These are phyloP conservation scores for Marcusenius ussheri DNA, from an alignment of 2,113 vertebrate genomes.

Conservation along the genomic window DNA sequence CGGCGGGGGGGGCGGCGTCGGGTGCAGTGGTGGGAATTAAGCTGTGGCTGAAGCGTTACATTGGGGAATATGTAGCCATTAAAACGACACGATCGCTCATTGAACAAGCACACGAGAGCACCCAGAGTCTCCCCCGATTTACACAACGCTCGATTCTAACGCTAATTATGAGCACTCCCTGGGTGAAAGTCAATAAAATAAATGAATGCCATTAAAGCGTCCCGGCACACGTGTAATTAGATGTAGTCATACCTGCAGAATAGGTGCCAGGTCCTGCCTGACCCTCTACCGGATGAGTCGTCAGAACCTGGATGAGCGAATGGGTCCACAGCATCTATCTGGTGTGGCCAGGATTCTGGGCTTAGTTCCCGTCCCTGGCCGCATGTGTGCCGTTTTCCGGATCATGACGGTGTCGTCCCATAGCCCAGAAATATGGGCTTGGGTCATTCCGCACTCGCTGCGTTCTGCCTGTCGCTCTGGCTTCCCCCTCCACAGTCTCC, in stretches of 20 bases:
- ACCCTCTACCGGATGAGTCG: background rate
- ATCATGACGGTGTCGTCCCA: background rate
- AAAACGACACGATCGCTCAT: background rate
- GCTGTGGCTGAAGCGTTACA: background rate
- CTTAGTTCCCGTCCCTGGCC: background rate
- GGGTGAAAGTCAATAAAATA: background rate
- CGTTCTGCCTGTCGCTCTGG: background rate
- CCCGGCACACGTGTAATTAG: background rate
- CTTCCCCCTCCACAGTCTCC: background rate
- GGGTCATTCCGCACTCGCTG: background rate
- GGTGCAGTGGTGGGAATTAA: background rate
- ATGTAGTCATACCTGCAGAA: background rate
- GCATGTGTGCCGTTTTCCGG: background rate
- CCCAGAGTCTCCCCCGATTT: background rate
- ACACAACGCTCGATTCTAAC: background rate
- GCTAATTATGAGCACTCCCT: background rate
- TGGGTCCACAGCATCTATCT: background rate
- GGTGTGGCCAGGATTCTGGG: background rate
- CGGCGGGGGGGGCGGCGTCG: background rate
- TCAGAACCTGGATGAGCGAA: background rate
- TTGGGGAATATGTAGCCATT: background rate
- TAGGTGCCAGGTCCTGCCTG: background rate
- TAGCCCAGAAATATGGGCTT: background rate
- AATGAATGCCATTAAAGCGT: background rate
- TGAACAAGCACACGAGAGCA: background rate